Percentiles rank a stretch among this genome's conserved stretches.
These are phyloP conservation scores for Drosophila pandora DNA, from an alignment of 1,140 invertebrate species.

Conservation along the genomic window DNA sequence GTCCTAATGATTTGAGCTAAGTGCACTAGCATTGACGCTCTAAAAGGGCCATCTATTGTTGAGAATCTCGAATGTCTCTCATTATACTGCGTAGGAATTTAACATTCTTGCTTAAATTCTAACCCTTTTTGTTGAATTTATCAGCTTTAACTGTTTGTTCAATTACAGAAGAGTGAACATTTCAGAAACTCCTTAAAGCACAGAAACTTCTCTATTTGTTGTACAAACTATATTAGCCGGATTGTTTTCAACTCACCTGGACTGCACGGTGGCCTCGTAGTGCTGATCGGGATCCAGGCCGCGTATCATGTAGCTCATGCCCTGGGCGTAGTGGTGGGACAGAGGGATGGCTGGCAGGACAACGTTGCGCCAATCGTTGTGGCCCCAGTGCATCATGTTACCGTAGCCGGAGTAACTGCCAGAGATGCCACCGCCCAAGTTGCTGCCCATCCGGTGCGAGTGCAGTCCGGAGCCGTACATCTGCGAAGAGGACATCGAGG, in stretches of 20 bases:
- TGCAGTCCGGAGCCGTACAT: conserved; percentile 67
- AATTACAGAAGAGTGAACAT: neutral
- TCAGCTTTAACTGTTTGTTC: too few relatives aligned
- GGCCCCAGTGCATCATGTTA: conserved; percentile 82
- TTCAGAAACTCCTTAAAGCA: neutral
- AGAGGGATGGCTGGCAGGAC: conserved; percentile 85
- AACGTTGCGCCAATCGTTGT: conserved; percentile 86
- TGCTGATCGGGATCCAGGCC: conserved; percentile 86
- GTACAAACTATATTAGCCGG: neutral
- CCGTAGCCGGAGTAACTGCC: conserved; percentile 75
- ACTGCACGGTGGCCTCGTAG: conserved; percentile 87
- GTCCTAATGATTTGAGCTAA: conserved; percentile 44
- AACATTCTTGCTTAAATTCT: too few relatives aligned
- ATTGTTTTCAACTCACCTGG: conserved; percentile 80
- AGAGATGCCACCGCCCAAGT: conserved; percentile 40
- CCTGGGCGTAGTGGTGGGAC: conserved; percentile 84
- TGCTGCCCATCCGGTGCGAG: conserved; percentile 74
- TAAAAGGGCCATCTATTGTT: neutral
- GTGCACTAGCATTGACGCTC: neutral
- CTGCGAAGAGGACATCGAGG: conserved; percentile 62
- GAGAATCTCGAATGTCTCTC: neutral
- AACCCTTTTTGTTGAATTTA: too few relatives aligned
- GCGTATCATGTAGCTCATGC: conserved; percentile 86
- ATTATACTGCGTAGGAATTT: too few relatives aligned
- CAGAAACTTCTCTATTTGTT: neutral